phyloP scores from a whole-genome alignment of 2,113 vertebrate genomes.

The Numenius arquata region DNA sequence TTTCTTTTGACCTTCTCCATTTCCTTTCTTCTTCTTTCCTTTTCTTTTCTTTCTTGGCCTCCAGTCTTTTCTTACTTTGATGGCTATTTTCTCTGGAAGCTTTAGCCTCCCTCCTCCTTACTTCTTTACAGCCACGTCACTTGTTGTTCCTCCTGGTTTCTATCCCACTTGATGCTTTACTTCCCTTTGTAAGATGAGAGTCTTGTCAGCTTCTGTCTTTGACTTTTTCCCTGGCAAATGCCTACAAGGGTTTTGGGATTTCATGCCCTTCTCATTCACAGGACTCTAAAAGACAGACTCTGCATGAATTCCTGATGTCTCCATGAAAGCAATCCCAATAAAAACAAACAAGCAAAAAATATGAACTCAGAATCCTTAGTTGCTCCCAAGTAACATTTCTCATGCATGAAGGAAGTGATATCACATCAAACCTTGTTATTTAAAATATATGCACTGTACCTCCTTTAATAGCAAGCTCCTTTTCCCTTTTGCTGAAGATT shows the following conservation, averaged over 20 bases:
- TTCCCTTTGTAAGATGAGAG: background rate
- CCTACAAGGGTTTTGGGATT: accelerated
- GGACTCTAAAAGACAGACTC: background rate
- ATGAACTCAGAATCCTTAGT: background rate
- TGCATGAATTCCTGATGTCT: background rate
- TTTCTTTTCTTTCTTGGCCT: background rate
- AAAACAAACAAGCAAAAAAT: background rate
- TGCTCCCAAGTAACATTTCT: background rate
- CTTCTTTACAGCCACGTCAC: background rate
- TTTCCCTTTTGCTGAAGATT: background rate
- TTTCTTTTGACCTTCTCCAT: background rate
- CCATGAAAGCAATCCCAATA: background rate
- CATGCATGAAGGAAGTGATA: background rate
- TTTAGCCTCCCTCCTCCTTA: background rate
- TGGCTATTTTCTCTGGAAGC: background rate
- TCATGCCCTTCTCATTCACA: background rate
- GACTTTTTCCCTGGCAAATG: background rate
- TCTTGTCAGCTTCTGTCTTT: background rate
- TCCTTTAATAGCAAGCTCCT: background rate
- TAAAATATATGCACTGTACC: background rate
- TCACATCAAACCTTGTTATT: background rate
- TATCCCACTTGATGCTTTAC: background rate
- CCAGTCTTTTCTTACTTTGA: background rate
- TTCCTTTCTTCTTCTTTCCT: background rate
- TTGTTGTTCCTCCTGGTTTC: background rate